A percentile compares a stretch with the other conserved stretches of the same genome.
Conservation (phyloP, 2,888 invertebrate species). For the Ditula angustiorana region DNA sequence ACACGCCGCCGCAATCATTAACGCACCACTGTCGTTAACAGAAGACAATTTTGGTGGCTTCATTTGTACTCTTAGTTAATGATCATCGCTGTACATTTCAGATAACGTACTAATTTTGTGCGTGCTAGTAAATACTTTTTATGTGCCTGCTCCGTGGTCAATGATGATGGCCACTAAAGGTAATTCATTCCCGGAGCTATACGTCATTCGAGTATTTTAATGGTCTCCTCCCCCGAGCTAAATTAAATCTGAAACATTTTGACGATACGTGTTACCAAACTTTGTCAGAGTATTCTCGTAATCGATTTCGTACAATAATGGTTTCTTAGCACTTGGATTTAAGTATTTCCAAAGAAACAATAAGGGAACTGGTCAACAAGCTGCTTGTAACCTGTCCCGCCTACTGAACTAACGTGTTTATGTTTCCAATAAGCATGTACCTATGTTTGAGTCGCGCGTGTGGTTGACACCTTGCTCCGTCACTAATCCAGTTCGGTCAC, state of each 20-base stretch:
- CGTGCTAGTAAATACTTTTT: slow-evolving; percentile 33
- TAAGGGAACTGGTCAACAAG: slow-evolving; percentile 31
- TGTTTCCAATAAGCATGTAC: slow-evolving; percentile 53
- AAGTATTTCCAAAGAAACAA: slow-evolving; percentile 24
- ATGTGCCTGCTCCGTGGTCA: slow-evolving; percentile 21
- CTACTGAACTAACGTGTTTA: slow-evolving; percentile 47
- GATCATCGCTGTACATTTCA: slow-evolving; percentile 55
- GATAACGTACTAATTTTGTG: slow-evolving; percentile 44
- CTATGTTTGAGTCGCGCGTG: slow-evolving; percentile 60
- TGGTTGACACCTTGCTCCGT: slow-evolving; percentile 65
- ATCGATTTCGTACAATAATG: slow-evolving; percentile 15
- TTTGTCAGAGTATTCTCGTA: neutral
- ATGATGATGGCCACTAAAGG: slow-evolving; percentile 24
- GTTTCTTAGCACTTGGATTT: slow-evolving; percentile 5
- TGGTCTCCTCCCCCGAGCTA: slow-evolving; percentile 56
- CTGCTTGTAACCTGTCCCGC: slow-evolving; percentile 33
- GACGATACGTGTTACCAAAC: neutral
- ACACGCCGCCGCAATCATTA: slow-evolving; percentile 63
- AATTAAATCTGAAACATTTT: neutral
- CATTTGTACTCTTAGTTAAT: slow-evolving; percentile 59
- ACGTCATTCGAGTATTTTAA: slow-evolving; percentile 40
- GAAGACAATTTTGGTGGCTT: slow-evolving; percentile 61
- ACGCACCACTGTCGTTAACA: slow-evolving; percentile 63
- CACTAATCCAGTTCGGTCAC: slow-evolving; percentile 62
- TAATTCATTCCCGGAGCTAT: slow-evolving; percentile 45